Evolutionary conservation across 2,888 invertebrate genomes (phyloP).

Genomic region (Argynnis bischoffii): DNA sequence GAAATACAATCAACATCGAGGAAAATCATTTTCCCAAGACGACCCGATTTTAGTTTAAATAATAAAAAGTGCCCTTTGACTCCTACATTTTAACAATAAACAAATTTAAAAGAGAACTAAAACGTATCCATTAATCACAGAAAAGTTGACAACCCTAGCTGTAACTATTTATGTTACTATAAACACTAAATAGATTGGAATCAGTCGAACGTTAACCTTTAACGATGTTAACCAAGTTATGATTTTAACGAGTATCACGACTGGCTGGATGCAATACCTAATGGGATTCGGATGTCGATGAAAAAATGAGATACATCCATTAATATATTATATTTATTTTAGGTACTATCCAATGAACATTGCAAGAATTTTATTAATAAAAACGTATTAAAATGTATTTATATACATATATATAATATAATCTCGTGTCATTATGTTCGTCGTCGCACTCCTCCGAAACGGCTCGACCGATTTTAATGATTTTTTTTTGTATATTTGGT

Average conservation of each 20-base stretch:
- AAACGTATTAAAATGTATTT: neutral
- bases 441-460: too few relatives aligned
- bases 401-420: too few relatives aligned
- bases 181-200: slow-evolving; percentile 33
- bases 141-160: slow-evolving; percentile 3
- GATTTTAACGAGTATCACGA: slow-evolving; percentile 26
- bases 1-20: too few relatives aligned
- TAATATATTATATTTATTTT: slow-evolving; percentile 12
- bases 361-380: neutral
- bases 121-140: too few relatives aligned
- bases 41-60: too few relatives aligned
- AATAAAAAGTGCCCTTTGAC: too few relatives aligned
- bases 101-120: too few relatives aligned
- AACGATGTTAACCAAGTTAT: slow-evolving; percentile 32
- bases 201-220: slow-evolving; percentile 34
- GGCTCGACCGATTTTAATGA: too few relatives aligned
- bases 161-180: slow-evolving; percentile 28
- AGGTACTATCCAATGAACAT: neutral
- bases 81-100: too few relatives aligned
- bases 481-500: too few relatives aligned
- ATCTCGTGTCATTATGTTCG: too few relatives aligned
- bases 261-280: slow-evolving; percentile 8
- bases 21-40: too few relatives aligned
- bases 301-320: slow-evolving; percentile 19
- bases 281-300: slow-evolving; percentile 11